Evolutionary conservation across 2,113 vertebrate species (phyloP).

Genomic region (Oxygymnocypris stewartii): DNA sequence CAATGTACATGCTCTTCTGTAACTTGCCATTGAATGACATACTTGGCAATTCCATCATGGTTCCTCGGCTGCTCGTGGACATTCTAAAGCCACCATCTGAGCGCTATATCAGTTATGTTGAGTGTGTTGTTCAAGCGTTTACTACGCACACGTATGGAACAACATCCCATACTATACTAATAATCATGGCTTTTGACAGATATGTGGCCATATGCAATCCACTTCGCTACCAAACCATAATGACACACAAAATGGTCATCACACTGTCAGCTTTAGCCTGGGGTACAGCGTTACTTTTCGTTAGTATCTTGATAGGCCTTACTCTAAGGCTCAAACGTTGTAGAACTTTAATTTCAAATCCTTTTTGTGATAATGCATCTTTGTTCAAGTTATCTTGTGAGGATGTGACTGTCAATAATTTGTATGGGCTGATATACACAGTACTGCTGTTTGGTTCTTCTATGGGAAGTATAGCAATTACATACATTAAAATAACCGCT

Average conservation of each 20-base stretch:
- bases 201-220: constrained; percentile 67
- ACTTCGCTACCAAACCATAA: constrained; percentile 58
- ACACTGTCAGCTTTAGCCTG: constrained; percentile 58
- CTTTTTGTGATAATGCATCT: constrained; percentile 64
- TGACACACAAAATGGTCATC: constrained; percentile 58
- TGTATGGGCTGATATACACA: constrained; percentile 60
- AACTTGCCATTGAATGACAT: constrained; percentile 65
- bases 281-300: constrained; percentile 33
- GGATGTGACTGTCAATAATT: constrained; percentile 57
- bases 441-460: constrained; percentile 53
- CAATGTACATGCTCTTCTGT: constrained; percentile 70
- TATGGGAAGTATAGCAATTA: constrained; percentile 51
- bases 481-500: constrained; percentile 58
- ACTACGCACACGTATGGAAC: constrained; percentile 51
- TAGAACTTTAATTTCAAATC: constrained; percentile 52
- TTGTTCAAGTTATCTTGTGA: constrained; percentile 66
- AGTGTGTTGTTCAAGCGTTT: constrained; percentile 66
- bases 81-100: background rate
- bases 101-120: constrained; percentile 48
- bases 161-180: constrained; percentile 58
- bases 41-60: constrained; percentile 47
- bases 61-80: constrained; percentile 59
- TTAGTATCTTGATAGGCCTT: constrained; percentile 53
- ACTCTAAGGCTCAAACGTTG: constrained; percentile 58
- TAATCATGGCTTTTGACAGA: constrained; percentile 70